These are phyloP conservation scores for Loxodonta africana DNA, from an alignment of 2,113 vertebrate species.

Conservation along the genomic window DNA sequence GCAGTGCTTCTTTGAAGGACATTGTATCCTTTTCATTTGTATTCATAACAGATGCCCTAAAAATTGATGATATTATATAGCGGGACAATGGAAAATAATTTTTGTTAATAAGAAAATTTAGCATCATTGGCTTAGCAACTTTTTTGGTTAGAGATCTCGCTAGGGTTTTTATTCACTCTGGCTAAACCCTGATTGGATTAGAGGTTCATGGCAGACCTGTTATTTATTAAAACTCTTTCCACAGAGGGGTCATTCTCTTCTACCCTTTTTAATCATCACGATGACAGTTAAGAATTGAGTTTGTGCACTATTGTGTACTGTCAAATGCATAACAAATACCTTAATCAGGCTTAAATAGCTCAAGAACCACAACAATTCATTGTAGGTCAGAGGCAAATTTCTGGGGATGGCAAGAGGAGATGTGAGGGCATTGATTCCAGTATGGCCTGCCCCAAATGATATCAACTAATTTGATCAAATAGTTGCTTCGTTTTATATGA, in stretches of 20 bases:
- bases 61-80: conserved; percentile 55
- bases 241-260: conserved; percentile 53
- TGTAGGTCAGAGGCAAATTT: neutral
- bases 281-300: conserved; percentile 69
- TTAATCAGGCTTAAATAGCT: conserved; percentile 77
- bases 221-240: conserved; percentile 76
- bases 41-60: conserved; percentile 73
- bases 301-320: neutral
- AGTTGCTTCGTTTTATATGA: conserved; percentile 22
- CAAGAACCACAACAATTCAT: conserved; percentile 55
- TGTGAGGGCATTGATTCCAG: conserved; percentile 6
- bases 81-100: conserved; percentile 60
- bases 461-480: conserved; percentile 59
- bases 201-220: conserved; percentile 7
- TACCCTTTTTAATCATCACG: conserved; percentile 77
- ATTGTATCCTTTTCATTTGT: conserved; percentile 72
- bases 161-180: conserved; percentile 56
- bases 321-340: conserved; percentile 66
- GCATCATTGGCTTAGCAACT: conserved; percentile 57
- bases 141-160: conserved; percentile 67
- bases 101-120: conserved; percentile 60
- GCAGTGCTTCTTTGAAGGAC: conserved; percentile 74
- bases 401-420: neutral
- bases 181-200: conserved; percentile 77
- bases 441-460: neutral